A percentile compares a stretch with the other conserved stretches of the same genome.
These are phyloP conservation scores for Branchipolynoe longqiensis DNA, from an alignment of 2,888 invertebrate species.

Conservation along the genomic window DNA sequence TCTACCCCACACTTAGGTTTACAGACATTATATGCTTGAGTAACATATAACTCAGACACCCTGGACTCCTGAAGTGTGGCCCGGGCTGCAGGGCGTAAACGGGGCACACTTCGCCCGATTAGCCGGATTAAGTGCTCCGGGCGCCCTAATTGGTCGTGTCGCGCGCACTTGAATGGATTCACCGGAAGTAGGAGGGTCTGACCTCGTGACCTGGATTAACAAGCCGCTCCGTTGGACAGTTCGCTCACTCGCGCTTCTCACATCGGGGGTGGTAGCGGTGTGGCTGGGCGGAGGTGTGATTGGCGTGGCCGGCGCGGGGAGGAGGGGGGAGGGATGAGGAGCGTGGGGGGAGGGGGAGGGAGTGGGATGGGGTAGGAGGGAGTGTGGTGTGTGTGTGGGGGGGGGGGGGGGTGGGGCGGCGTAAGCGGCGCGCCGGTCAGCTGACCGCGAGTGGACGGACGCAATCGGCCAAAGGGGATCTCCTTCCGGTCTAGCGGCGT, in stretches of 20 bases:
- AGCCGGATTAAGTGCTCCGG: neutral
- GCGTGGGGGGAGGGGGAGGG: neutral
- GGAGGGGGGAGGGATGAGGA: too few species aligned
- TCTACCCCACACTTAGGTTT: too few species aligned
- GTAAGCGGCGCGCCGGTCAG: neutral
- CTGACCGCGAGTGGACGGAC: neutral
- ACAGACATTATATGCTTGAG: too few species aligned
- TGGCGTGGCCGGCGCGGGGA: too few species aligned
- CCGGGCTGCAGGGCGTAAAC: neutral
- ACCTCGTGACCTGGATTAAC: conserved; percentile 27
- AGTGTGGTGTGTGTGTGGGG: conserved; percentile 16
- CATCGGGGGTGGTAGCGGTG: too few species aligned
- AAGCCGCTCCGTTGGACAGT: conserved; percentile 6
- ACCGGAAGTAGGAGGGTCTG: conserved; percentile 1
- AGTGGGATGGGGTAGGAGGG: neutral
- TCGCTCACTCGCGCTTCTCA: too few species aligned
- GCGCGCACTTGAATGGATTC: conserved; percentile 12
- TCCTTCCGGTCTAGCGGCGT: conserved; percentile 13
- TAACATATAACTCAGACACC: too few species aligned
- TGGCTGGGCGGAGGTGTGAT: too few species aligned
- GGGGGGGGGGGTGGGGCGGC: neutral
- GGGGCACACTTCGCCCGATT: neutral
- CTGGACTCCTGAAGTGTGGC: neutral
- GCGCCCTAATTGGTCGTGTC: conserved; percentile 21
- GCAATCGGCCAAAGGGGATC: conserved; percentile 24